Percentiles rank a stretch among this genome's conserved stretches.
phyloP scores from a whole-genome alignment of 2,888 invertebrate genomes.

The Pandemis cinnamomeana region DNA sequence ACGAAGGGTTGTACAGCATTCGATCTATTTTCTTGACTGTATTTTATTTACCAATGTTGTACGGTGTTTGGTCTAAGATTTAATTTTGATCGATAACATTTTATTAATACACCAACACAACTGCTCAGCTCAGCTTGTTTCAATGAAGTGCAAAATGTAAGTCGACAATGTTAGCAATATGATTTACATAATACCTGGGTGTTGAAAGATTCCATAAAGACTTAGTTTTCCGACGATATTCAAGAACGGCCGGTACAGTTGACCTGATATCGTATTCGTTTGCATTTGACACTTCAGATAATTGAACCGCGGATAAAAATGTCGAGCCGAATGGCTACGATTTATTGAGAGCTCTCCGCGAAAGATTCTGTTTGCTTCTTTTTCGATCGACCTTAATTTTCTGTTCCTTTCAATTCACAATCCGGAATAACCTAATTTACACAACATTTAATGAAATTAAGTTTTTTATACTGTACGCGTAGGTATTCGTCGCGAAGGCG shows the following conservation, averaged over 20 bases:
- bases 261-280: slow-evolving; percentile 20
- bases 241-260: slow-evolving; percentile 1
- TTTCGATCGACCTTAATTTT: slow-evolving; percentile 6
- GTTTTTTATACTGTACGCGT: not conserved
- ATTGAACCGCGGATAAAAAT: slow-evolving; percentile 16
- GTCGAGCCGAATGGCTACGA: slow-evolving; percentile 14
- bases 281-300: slow-evolving; percentile 25
- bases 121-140: not conserved
- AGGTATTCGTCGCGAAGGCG: not conserved
- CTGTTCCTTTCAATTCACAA: slow-evolving; percentile 1
- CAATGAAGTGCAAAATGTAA: not conserved
- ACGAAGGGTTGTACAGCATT: not conserved
- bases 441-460: not conserved
- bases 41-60: too few relatives aligned
- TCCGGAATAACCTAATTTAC: not conserved
- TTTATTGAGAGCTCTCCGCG: slow-evolving; percentile 2
- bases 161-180: not conserved
- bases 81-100: too few relatives aligned
- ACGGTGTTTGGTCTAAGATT: too few relatives aligned
- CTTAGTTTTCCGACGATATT: not conserved
- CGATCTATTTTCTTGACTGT: not conserved
- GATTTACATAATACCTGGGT: not conserved
- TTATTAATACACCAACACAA: too few relatives aligned
- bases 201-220: not conserved
- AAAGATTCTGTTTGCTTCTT: slow-evolving; percentile 13